phyloP scores from a whole-genome alignment of 2,797 vertebrate species.

The Ammospiza maritima region DNA sequence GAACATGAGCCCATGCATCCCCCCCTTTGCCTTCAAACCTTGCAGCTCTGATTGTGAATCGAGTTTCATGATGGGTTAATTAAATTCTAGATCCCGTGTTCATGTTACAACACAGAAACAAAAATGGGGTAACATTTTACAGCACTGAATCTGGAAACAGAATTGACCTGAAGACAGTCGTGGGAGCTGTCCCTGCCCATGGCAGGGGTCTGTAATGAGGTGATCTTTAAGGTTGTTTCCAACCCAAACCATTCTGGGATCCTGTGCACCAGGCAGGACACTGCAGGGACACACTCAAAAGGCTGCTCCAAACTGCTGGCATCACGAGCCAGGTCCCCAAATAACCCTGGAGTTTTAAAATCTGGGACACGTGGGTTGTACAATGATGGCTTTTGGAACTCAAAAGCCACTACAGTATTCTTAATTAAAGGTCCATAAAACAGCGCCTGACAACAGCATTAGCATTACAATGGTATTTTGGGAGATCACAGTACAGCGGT shows the following conservation, averaged over 20 bases:
- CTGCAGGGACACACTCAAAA: background rate
- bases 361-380: background rate
- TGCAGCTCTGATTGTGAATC: background rate
- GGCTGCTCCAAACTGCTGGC: background rate
- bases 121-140: background rate
- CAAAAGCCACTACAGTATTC: conserved; percentile 10
- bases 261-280: background rate
- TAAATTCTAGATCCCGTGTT: background rate
- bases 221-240: background rate
- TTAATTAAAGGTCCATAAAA: conserved; percentile 44
- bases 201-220: background rate
- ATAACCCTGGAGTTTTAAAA: conserved; percentile 24
- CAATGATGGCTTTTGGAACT: conserved; percentile 11
- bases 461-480: conserved; percentile 19
- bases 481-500: background rate
- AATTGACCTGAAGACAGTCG: background rate
- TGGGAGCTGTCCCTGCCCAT: background rate
- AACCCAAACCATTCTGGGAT: background rate
- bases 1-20: background rate
- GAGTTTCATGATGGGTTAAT: background rate
- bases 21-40: background rate
- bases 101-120: background rate
- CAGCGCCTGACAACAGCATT: background rate
- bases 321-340: conserved; percentile 23
- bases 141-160: background rate